phyloP scores from a whole-genome alignment of 2,113 vertebrate species.

The Morphnarchus princeps region DNA sequence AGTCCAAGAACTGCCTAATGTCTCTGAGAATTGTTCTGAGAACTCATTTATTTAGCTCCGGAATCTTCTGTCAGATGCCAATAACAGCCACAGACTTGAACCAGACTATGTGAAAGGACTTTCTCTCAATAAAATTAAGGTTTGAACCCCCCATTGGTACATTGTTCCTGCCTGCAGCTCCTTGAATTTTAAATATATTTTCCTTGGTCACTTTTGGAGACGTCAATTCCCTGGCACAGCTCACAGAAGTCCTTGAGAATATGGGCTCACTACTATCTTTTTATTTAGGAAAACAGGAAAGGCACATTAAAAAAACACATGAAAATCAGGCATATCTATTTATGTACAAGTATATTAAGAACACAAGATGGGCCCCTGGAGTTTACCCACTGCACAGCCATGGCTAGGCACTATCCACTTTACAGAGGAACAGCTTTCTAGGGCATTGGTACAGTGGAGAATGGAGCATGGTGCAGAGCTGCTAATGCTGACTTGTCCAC shows the following conservation, averaged over 20 bases:
- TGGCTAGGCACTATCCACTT: background rate
- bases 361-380: background rate
- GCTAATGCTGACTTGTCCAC: background rate
- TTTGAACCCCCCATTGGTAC: background rate
- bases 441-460: background rate
- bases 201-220: background rate
- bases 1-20: background rate
- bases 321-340: background rate
- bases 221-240: background rate
- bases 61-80: constrained; percentile 17
- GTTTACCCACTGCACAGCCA: background rate
- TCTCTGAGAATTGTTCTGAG: background rate
- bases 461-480: background rate
- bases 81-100: background rate
- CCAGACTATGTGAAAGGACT: background rate
- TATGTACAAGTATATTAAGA: background rate
- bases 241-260: background rate
- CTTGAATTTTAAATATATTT: background rate
- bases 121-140: background rate
- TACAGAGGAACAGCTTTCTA: background rate
- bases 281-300: background rate
- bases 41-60: constrained; percentile 11
- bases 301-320: background rate
- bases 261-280: background rate
- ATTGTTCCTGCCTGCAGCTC: background rate